These are phyloP conservation scores for Trididemnum clinides DNA, from an alignment of 23 tunicate species.

Conservation along the genomic window DNA sequence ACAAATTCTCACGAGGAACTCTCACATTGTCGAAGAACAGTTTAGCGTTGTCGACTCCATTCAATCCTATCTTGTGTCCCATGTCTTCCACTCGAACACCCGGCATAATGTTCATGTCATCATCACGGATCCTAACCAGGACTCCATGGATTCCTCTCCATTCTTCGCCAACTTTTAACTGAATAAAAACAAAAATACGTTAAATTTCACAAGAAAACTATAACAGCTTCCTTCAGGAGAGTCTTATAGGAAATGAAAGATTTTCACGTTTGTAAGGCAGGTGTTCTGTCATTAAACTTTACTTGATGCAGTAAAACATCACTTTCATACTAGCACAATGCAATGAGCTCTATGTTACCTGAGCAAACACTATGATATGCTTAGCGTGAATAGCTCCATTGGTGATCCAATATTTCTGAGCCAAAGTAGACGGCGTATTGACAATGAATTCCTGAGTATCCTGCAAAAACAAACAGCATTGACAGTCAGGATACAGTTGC, in stretches of 20 bases:
- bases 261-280: too few species aligned
- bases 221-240: too few species aligned
- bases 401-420: conserved; percentile 99
- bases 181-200: neutral
- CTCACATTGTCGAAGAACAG: conserved; percentile 88
- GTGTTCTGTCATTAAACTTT: too few species aligned
- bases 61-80: conserved; percentile 98
- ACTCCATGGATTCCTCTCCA: conserved; percentile 88
- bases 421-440: conserved; percentile 89
- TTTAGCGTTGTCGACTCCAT: conserved; percentile 97
- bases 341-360: conserved; percentile 37
- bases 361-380: conserved; percentile 93
- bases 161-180: conserved; percentile 68
- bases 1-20: conserved; percentile 89
- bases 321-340: too few species aligned
- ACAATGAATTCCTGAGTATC: conserved; percentile 85
- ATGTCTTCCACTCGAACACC: conserved; percentile 95
- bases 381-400: conserved; percentile 96
- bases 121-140: conserved; percentile 88
- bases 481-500: too few species aligned
- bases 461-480: conserved; percentile 48
- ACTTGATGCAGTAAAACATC: too few species aligned
- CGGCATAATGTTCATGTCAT: conserved; percentile 82
- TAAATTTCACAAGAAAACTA: too few species aligned
- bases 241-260: too few species aligned